These are phyloP conservation scores for Scyliorhinus canicula DNA, from an alignment of 2,797 vertebrate genomes.

Conservation along the genomic window DNA sequence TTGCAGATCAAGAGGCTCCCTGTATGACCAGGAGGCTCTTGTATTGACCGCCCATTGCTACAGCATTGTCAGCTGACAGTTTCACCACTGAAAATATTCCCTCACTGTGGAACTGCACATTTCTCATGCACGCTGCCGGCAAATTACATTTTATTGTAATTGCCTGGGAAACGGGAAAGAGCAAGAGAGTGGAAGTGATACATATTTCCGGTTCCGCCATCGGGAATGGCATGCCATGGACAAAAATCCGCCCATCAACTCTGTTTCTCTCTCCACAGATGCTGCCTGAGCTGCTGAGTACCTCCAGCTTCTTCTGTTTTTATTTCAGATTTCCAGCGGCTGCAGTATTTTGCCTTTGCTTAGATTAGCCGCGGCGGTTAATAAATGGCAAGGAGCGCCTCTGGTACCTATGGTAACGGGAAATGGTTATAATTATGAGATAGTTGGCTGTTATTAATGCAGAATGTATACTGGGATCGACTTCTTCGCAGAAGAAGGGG, in stretches of 20 bases:
- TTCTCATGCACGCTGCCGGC: background rate
- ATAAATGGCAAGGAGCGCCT: background rate
- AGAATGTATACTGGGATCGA: rapidly evolving
- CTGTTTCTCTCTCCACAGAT: background rate
- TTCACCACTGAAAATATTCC: too few relatives aligned
- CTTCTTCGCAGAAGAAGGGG: too few relatives aligned
- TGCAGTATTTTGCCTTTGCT: too few relatives aligned
- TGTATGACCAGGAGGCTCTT: too few relatives aligned
- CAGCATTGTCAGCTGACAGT: too few relatives aligned
- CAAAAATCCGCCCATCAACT: background rate
- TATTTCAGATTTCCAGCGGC: background rate
- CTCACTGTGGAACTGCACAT: too few relatives aligned
- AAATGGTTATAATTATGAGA: background rate
- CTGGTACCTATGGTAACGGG: background rate
- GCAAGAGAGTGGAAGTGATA: background rate
- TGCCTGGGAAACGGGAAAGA: background rate
- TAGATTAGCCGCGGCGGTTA: background rate
- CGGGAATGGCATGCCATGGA: background rate
- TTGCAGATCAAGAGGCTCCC: too few relatives aligned
- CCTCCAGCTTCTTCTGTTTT: background rate
- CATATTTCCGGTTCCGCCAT: background rate
- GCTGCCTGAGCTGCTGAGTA: background rate
- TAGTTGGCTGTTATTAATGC: background rate
- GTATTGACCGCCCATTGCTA: too few relatives aligned
- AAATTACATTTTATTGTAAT: background rate